phyloP scores from a whole-genome alignment of 2,113 vertebrate genomes.

The Sceloporus undulatus region DNA sequence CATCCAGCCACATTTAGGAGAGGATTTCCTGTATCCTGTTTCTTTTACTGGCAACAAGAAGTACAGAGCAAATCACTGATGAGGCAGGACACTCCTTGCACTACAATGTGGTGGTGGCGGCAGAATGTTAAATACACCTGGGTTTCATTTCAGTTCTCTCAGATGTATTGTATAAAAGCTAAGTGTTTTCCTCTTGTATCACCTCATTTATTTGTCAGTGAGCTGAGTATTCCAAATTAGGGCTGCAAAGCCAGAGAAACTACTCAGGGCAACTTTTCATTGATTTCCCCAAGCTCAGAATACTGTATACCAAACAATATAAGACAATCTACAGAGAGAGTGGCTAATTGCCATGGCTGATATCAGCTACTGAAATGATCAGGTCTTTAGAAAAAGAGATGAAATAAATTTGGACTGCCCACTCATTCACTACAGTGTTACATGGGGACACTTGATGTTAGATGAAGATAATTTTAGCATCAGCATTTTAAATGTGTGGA shows the following conservation, averaged over 20 bases:
- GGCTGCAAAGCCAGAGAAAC: not conserved
- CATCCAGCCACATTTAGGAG: not conserved
- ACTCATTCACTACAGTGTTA: not conserved
- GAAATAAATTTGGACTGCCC: not conserved
- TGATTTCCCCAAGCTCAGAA: not conserved
- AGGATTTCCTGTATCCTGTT: not conserved
- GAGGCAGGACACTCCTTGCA: not conserved
- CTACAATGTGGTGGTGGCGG: not conserved
- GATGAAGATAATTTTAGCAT: not conserved
- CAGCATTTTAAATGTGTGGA: not conserved
- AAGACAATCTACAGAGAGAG: not conserved
- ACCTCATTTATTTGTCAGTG: slow-evolving; percentile 15
- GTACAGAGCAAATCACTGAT: not conserved
- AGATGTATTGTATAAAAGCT: slow-evolving; percentile 14
- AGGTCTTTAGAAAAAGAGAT: not conserved
- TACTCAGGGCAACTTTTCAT: slow-evolving; percentile 1
- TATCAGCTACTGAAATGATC: not conserved
- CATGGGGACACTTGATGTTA: not conserved
- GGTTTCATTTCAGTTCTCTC: slow-evolving; percentile 19
- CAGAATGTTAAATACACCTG: slow-evolving; percentile 10
- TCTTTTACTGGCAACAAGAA: not conserved
- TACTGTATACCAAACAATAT: not conserved
- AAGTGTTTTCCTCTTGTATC: not conserved
- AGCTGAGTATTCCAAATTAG: slow-evolving; percentile 11
- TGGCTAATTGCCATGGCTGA: not conserved